Percentiles rank a stretch among this genome's conserved stretches.
Evolutionary conservation across 1,140 invertebrate genomes (phyloP).

Genomic region (Zaprionus taronus): DNA sequence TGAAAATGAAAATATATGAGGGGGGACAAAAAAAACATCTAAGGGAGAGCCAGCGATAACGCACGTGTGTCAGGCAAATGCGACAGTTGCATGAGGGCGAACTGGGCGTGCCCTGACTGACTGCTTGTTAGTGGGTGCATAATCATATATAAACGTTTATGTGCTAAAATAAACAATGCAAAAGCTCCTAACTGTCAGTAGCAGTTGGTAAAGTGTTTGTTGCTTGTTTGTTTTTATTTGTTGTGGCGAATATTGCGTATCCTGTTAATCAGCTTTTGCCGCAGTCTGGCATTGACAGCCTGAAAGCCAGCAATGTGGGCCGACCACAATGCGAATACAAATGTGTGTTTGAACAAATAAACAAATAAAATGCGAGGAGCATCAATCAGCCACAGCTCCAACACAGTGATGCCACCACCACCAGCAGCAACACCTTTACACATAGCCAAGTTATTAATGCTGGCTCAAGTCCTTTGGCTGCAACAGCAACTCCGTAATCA

Average conservation of each 20-base stretch:
- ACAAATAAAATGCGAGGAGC: conserved; percentile 10
- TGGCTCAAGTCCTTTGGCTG: conserved; percentile 8
- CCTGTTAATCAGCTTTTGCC: conserved; percentile 37
- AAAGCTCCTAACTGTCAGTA: conserved; percentile 30
- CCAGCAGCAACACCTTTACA: conserved; percentile 29
- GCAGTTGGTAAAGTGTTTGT: conserved; percentile 1
- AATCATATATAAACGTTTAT: conserved; percentile 61
- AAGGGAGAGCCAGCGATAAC: not conserved
- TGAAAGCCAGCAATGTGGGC: not conserved
- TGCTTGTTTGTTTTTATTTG: conserved; percentile 2
- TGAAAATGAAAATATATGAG: conserved; percentile 43
- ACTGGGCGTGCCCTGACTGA: conserved; percentile 13
- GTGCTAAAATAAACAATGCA: conserved; percentile 38
- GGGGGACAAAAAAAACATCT: conserved; percentile 6
- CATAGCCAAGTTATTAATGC: conserved; percentile 16
- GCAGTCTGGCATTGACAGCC: conserved; percentile 43
- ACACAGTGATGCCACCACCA: not conserved
- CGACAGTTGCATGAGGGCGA: conserved; percentile 26
- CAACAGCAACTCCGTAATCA: conserved; percentile 3
- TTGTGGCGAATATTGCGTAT: conserved; percentile 25
- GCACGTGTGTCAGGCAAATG: conserved; percentile 12
- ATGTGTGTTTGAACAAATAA: conserved; percentile 27
- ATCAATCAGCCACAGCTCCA: not conserved
- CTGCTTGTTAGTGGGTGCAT: conserved; percentile 43
- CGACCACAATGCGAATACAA: conserved; percentile 39